Percentiles rank a stretch among this genome's conserved stretches.
These are phyloP conservation scores for Dendropsophus ebraccatus DNA, from an alignment of 2,113 vertebrate genomes.

Conservation along the genomic window DNA sequence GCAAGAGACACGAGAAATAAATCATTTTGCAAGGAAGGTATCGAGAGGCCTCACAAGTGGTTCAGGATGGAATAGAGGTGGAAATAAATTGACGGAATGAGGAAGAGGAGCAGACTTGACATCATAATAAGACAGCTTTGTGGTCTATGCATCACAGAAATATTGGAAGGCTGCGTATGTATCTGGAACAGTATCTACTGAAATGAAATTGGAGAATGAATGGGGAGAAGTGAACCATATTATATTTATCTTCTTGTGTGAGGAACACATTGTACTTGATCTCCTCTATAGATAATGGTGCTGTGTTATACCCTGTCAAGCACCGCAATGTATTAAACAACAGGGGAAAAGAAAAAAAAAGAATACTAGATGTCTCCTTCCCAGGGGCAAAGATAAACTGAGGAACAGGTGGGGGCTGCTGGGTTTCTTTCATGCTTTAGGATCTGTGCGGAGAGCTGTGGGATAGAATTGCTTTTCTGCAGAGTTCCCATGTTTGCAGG, in stretches of 20 bases:
- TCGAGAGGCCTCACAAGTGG: neutral
- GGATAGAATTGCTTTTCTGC: neutral
- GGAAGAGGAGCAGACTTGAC: neutral
- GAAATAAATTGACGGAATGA: neutral
- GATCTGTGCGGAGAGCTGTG: neutral
- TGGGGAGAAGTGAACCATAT: slow-evolving; percentile 18
- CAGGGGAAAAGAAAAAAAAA: neutral
- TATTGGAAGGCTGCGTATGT: neutral
- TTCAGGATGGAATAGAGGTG: neutral
- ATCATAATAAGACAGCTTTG: neutral
- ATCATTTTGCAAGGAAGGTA: neutral
- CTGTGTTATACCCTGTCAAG: slow-evolving; percentile 28
- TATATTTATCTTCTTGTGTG: slow-evolving; percentile 31
- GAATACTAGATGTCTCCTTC: neutral
- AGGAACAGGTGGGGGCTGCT: neutral
- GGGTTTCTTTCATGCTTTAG: neutral
- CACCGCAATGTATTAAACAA: slow-evolving; percentile 19
- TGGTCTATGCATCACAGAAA: slow-evolving; percentile 19
- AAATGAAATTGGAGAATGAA: slow-evolving; percentile 27
- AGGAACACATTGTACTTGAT: slow-evolving; percentile 44
- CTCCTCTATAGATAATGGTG: slow-evolving; percentile 29
- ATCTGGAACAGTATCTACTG: slow-evolving; percentile 5
- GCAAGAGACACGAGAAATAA: neutral
- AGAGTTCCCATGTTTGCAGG: neutral
- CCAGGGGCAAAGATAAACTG: slow-evolving; percentile 22